Base-by-base conservation (phyloP, 1,140 invertebrate genomes). In the Whitmania pigra region DNA sequence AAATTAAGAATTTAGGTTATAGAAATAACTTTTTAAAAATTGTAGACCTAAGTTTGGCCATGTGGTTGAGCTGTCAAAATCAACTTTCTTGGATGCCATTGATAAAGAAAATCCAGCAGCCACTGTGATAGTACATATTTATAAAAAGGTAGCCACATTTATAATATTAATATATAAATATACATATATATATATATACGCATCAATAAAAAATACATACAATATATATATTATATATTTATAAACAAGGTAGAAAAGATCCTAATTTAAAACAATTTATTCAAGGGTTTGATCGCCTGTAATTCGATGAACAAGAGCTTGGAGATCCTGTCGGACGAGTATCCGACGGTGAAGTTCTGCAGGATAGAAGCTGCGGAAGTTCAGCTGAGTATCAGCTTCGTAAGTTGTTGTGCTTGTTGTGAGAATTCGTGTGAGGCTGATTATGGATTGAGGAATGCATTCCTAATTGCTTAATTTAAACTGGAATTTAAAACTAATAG, bases 221-320 rank as follows among this genome's bases (percentile, higher is more conserved):
- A n/a, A n/a, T n/a, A n/a, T n/a, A n/a, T n/a, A 87, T 98, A 67
- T 85, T 97, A 76, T 93, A 97, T 79, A 89, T 97, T 77, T 95
- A 90, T 81, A 90, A 92, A 79, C 83, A 88, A 71, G 83, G 15
- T 31, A 68, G n/a, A 29, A 43, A 5, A 31, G 25, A 67, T 36
- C 36, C 6, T n/a, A 29, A 43, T n/a, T 72, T 0, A 40, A 43
- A 73, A 55, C 67, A 74, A 27, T 75, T 72, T 75, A 73, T 76
- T 76, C 40, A 73, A 83, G 57, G 86, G 86, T 75, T 81, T 88
- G 18, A 75, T 83, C 68, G 89, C 89, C 20, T 97, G 94, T 83
- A 83, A 87, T 67, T 86, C 87, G 5, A 92, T 97, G 88, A 92
- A 94, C 82, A 87, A 87, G 2, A 93, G 90, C 79, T 81, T 97